Evolutionary conservation across 2,888 invertebrate species (phyloP).

Genomic region (Leptinotarsa peninsularis): DNA sequence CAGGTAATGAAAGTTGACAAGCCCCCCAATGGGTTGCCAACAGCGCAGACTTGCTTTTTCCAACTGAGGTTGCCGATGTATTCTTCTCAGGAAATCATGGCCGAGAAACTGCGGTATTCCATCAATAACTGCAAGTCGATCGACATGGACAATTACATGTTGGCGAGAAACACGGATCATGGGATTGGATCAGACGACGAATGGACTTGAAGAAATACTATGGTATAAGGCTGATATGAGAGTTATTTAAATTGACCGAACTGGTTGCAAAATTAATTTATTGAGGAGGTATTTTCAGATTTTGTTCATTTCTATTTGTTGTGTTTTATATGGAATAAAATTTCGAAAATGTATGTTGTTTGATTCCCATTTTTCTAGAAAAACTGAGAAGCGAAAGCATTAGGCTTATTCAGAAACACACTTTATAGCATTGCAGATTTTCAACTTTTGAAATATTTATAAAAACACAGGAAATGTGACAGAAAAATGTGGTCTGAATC

Average conservation of each 20-base stretch:
- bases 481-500: too few species aligned
- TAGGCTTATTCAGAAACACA: too few species aligned
- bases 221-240: constrained; percentile 6
- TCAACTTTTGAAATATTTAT: too few species aligned
- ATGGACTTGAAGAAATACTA: constrained; percentile 53
- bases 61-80: constrained; percentile 74
- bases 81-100: constrained; percentile 71
- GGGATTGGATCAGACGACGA: constrained; percentile 68
- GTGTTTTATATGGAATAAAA: constrained; percentile 1
- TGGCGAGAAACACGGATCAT: constrained; percentile 71
- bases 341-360: neutral
- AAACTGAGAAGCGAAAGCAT: too few species aligned
- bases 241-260: neutral
- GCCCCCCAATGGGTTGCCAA: constrained; percentile 71
- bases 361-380: too few species aligned
- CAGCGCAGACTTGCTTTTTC: constrained; percentile 75
- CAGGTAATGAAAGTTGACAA: constrained; percentile 72
- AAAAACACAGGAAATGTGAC: too few species aligned
- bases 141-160: constrained; percentile 79
- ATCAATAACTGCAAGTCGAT: constrained; percentile 76
- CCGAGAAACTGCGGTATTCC: constrained; percentile 73
- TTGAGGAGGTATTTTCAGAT: constrained; percentile 12
- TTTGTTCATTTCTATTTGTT: constrained; percentile 5
- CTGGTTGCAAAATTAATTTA: constrained; percentile 12
- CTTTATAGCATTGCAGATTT: too few species aligned